Base-by-base conservation (phyloP, 1,140 invertebrate genomes). In the Drosophila lacteicornis region DNA sequence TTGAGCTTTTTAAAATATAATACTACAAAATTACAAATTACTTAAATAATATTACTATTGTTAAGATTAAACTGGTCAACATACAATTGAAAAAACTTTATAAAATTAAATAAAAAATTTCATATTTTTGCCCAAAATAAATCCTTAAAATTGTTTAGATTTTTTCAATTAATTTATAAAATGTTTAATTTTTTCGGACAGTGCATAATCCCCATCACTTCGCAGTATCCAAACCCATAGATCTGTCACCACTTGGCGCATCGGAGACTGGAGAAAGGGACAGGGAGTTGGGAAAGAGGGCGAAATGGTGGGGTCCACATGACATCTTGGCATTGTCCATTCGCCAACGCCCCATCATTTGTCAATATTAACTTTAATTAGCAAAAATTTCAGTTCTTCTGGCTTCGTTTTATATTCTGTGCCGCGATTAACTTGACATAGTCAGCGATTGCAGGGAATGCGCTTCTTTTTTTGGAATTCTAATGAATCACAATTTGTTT, bases 331-430 rank as follows among this genome's bases (percentile, higher is more conserved):
- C 84, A 90, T 68, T 88, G 85, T 81, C 81, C 81, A 56, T 66
- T 62, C 67, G 56, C 74, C 74, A 77, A 77, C 75, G 75, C 75
- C 75, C 55, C 85, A 88, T 88, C 85, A 88, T 88, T 88, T 88
- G 85, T 88, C 85, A 88, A 85, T 88, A 88, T 88, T 90, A 88
- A 88, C 62, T 88, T 88, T 88, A 88, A 88, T 88, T 88, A 85
- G 85, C 85, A 69, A 90, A 83, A 71, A 55, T 60, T 62, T 46
- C 30, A 22, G 11, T 33, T 30, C 55, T 56, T 57, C 12, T 75
- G 49, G 57, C 22, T 55, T 40, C 46, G 47, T 40, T 51, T 53
- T 36, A 45, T 36, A n/a, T 69, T 67, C 47, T 45, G 30, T 25
- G 38, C 40, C 40, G 30, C 67, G 67, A 55, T 70, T 70, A 70